Conservation (phyloP, 1,140 invertebrate genomes). For the Eupristina koningsbergeri region DNA sequence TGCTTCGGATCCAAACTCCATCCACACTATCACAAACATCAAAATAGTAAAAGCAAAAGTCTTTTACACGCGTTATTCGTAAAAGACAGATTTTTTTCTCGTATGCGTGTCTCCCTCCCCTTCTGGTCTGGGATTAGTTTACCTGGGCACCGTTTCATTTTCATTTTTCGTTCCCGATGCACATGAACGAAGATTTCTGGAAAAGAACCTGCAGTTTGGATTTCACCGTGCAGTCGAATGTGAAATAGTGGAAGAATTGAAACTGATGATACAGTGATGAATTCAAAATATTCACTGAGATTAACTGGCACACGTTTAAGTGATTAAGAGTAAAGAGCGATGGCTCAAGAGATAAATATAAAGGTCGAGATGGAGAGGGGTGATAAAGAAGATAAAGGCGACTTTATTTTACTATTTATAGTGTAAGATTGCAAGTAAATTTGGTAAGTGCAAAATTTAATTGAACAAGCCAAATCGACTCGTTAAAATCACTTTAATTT, state of each 20-base stretch:
- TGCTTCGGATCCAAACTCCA: neutral
- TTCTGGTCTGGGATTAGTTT: slow-evolving; percentile 21
- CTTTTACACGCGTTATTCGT: neutral
- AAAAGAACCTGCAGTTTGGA: slow-evolving; percentile 32
- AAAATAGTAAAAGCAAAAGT: slow-evolving; percentile 11
- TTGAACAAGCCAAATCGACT: too few species aligned
- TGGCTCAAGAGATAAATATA: neutral
- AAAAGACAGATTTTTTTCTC: slow-evolving; percentile 12
- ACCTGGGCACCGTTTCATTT: neutral
- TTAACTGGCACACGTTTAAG: neutral
- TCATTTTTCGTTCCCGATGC: neutral
- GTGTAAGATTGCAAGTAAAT: too few species aligned
- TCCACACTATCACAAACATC: neutral
- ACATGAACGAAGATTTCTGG: neutral
- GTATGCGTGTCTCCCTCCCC: neutral
- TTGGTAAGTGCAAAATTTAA: too few species aligned
- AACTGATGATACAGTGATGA: neutral
- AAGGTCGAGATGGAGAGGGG: neutral
- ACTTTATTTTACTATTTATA: too few species aligned
- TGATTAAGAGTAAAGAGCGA: neutral
- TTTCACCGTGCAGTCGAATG: slow-evolving; percentile 1
- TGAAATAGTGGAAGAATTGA: neutral
- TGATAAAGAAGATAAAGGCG: neutral
- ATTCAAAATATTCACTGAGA: slow-evolving; percentile 2
- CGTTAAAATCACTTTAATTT: too few species aligned